Evolutionary conservation across 64 coral and sea anemone species (phyloP), one percentile per base, ranked within the genome.

Genomic region (Stichodactyla helianthus): DNA sequence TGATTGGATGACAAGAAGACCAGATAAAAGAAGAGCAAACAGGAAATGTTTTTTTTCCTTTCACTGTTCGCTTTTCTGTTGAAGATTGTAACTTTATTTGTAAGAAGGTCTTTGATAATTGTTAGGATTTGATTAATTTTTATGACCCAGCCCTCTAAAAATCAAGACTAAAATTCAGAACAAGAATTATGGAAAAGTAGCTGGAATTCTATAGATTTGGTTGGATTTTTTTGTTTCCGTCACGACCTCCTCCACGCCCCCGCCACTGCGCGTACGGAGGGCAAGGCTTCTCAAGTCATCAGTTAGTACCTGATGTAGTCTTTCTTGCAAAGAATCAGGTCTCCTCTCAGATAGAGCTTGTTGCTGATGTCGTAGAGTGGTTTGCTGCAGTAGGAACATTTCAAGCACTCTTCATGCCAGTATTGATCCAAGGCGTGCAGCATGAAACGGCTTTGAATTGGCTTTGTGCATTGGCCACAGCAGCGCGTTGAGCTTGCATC

Each of bases 401-500:
- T 97, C 53, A 97, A 70, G 25, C 94, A 97, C 18, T 97, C 91
- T 65, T 97, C 94, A 50, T 97, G 94, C 94, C 94, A 97, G 63
- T 89, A 97, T 81, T 84, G 64, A 61, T 97, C 94, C 84, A 97
- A 70, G 9, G 94, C 94, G 54, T 86, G 68, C n/a, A 97, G 79
- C 28, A 90, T 59, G 67, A 90, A 87, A 50, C 87, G 89, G 2
- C 84, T 87, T 16, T 97, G 59, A 26, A 97, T 97, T 22, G 71
- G 89, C 71, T 92, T 89, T 7, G 58, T 54, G 25, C 94, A 97
- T 50, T 97, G 87, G 18, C 88, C 94, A 82, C 94, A 97, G n/a
- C 83, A 83, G 31, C 18, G 74, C 77, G 25, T 55, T 50, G 5
- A 12, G 27, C 25, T 74, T 10, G 10, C 68, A 11, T 77, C 82